Evolutionary conservation across 2,113 vertebrate species (phyloP).

Genomic region (Lampris incognitus): DNA sequence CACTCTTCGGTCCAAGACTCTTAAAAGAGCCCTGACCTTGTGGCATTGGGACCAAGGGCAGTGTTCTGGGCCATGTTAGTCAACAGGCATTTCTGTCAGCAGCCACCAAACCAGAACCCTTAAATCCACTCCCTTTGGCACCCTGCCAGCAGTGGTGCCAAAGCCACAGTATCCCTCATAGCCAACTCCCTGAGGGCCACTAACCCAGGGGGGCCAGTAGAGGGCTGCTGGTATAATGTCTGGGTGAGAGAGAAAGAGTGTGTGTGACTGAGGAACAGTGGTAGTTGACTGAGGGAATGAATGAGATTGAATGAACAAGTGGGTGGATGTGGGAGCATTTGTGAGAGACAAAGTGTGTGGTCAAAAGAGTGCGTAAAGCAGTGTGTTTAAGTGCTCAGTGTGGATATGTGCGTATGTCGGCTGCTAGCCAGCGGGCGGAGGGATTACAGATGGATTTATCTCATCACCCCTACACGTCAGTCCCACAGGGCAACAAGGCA

Average conservation of each 20-base stretch:
- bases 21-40: slow-evolving; percentile 1
- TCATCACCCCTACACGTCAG: slow-evolving; percentile 24
- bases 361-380: background rate
- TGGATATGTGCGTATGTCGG: background rate
- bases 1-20: background rate
- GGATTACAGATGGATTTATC: slow-evolving; percentile 52
- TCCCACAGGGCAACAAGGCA: slow-evolving; percentile 25
- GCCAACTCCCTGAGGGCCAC: background rate
- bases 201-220: background rate
- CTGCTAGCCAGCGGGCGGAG: background rate
- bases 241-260: background rate
- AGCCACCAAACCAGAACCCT: background rate
- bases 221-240: background rate
- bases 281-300: background rate
- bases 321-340: background rate
- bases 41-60: background rate
- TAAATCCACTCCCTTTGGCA: background rate
- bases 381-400: background rate
- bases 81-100: background rate
- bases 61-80: background rate
- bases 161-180: background rate
- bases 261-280: background rate
- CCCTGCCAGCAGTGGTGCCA: background rate
- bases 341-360: background rate
- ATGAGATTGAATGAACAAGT: background rate